phyloP scores from a whole-genome alignment of 2,113 vertebrate genomes.

The Dromas ardeola region DNA sequence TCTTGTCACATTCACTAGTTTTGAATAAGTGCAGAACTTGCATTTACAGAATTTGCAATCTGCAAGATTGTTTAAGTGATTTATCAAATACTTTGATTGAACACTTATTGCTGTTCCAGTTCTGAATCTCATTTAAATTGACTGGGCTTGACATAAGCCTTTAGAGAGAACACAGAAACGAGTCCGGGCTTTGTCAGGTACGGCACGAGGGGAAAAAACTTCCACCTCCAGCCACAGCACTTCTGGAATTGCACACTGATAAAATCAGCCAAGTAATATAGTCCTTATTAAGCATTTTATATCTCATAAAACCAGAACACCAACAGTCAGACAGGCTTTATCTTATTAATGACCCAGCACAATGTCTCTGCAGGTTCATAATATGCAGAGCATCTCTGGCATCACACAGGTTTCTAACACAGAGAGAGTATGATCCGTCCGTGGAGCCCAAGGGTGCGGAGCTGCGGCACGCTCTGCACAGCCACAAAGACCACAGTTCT shows the following conservation, averaged over 20 bases:
- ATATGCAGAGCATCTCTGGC: not conserved
- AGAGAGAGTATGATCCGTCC: not conserved
- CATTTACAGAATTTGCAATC: slow-evolving; percentile 69
- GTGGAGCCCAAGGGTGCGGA: too few species aligned
- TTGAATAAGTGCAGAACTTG: slow-evolving; percentile 62
- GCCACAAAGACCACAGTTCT: not conserved
- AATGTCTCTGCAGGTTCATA: not conserved
- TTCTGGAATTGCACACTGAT: not conserved
- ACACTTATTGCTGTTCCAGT: slow-evolving; percentile 47
- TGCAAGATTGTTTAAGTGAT: slow-evolving; percentile 68
- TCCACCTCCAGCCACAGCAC: not conserved
- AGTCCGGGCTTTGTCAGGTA: not conserved
- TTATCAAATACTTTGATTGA: slow-evolving; percentile 68
- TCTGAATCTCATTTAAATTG: slow-evolving; percentile 62
- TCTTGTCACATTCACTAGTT: slow-evolving; percentile 66
- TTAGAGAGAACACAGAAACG: slow-evolving; percentile 1
- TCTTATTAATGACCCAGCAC: not conserved
- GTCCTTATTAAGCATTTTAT: not conserved
- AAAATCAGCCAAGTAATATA: not conserved
- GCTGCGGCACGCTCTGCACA: not conserved
- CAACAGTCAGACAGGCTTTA: not conserved
- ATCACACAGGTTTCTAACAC: not conserved
- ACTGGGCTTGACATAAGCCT: slow-evolving; percentile 52
- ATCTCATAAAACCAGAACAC: not conserved
- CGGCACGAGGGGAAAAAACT: not conserved